Base-by-base conservation (phyloP, 2,888 invertebrate species). In the Meghimatium bilineatum region DNA sequence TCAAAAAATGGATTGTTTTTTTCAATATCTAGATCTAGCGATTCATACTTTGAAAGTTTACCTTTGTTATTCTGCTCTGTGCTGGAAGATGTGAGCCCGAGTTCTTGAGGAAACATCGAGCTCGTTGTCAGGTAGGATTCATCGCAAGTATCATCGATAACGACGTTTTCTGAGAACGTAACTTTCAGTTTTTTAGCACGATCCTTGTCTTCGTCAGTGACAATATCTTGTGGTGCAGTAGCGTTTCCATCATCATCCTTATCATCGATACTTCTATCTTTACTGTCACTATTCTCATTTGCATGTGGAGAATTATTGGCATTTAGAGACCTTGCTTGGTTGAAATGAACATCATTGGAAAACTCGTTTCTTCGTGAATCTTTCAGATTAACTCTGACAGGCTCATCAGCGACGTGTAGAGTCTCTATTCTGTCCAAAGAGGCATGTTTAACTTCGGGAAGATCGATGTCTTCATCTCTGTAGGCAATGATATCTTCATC, bases 11-110 rank as follows among this genome's bases (percentile, higher is more conserved):
- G 83, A 63, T 83, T 83, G 12, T 17, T 66, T n/a, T 71, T 67
- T n/a, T 83, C 83, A n/a, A 83, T 71, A 49, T 83, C 78, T 83
- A 83, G 78, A 83, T 83, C 83, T 69, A 83, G 72, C 10, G 83
- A 83, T 49, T 83, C 83, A 83, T 83, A 83, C 38, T 83, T 71
- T 52, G 72, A 14, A 38, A 83, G 60, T 83, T 83, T 83, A 83
- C 83, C 83, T 83, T 78, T 83, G 38, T 77, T 44, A 3, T 12
- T 74, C 2, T 10, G 49, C 1, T 29, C 49, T 10, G 0, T 12
- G n/a, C 1, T 2, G 2, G 72, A 49, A 29, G 72, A 17, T n/a
- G 71, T 71, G n/a, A 10, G 12, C 49, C 49, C 56, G 17, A 23
- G 6, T 26, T 44, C 10, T 1, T n/a, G 44, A 29, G 49, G 1